phyloP scores from a whole-genome alignment of 2,888 invertebrate species.

The Campoplex nolae region DNA sequence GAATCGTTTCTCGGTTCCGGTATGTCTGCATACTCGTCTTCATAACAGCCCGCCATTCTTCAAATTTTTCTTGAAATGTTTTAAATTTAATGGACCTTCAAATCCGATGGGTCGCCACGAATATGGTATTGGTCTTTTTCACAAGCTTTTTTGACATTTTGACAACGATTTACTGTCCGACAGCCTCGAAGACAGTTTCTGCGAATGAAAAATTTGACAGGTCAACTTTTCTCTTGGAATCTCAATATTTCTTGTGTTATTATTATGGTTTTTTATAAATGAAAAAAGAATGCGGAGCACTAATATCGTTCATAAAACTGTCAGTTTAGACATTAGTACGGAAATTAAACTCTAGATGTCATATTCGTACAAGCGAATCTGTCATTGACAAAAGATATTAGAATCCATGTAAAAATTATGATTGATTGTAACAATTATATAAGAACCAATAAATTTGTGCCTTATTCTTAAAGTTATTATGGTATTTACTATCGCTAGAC shows the following conservation, averaged over 20 bases:
- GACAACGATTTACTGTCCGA: constrained; percentile 38
- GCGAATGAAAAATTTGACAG: neutral
- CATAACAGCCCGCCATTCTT: constrained; percentile 41
- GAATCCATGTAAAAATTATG: too few species aligned
- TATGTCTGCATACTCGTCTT: neutral
- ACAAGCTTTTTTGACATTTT: constrained; percentile 55
- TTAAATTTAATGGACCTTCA: constrained; percentile 7
- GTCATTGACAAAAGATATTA: neutral
- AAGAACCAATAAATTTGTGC: neutral
- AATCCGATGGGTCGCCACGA: constrained; percentile 1
- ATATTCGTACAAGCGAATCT: neutral
- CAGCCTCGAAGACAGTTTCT: neutral
- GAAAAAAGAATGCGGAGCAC: neutral
- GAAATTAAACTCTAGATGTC: constrained; percentile 5
- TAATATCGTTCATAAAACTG: neutral
- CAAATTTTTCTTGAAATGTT: constrained; percentile 24
- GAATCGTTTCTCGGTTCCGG: neutral
- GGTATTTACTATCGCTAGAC: neutral
- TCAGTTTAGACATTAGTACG: constrained; percentile 2
- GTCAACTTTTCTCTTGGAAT: neutral
- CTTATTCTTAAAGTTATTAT: neutral
- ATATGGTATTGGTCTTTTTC: constrained; percentile 19
- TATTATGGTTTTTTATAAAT: neutral
- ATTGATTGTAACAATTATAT: too few species aligned
- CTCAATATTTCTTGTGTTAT: neutral